phyloP scores from a whole-genome alignment of 2,797 vertebrate species.

The Xyrichtys novacula region DNA sequence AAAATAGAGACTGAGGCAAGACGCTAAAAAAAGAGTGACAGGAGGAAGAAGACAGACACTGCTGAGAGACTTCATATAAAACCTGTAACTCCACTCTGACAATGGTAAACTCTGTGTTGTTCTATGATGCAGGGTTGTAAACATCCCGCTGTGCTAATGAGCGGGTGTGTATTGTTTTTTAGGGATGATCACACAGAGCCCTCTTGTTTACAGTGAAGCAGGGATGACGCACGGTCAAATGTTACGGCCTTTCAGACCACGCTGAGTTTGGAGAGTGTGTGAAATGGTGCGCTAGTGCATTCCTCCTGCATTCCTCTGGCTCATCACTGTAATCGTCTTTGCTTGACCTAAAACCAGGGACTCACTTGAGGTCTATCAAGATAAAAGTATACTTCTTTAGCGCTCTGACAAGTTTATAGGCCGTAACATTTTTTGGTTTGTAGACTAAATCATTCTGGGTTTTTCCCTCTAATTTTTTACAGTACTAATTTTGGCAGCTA shows the following conservation, averaged over 20 bases:
- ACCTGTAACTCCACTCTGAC: background rate
- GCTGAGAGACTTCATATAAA: conserved; percentile 3
- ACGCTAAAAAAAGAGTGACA: conserved; percentile 28
- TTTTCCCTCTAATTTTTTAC: no score
- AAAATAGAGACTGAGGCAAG: conserved; percentile 56
- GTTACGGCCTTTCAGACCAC: conserved; percentile 40
- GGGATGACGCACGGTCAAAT: conserved; percentile 62
- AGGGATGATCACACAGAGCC: conserved; percentile 45
- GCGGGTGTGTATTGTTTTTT: conserved; percentile 66
- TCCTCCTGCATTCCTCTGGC: conserved; percentile 42
- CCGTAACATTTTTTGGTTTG: no score
- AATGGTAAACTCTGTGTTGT: background rate
- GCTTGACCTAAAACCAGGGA: background rate
- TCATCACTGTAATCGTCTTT: conserved; percentile 24
- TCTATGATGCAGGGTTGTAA: conserved; percentile 23
- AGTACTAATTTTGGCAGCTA: no score
- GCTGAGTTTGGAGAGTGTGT: conserved; percentile 42
- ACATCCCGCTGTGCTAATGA: conserved; percentile 47
- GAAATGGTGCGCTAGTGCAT: conserved; percentile 42
- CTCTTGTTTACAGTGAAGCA: conserved; percentile 63
- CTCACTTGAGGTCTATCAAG: background rate
- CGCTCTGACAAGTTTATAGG: background rate
- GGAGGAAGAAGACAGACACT: conserved; percentile 12
- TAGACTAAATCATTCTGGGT: no score
- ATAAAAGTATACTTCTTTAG: background rate